Base-by-base conservation (phyloP, 2,888 invertebrate species). In the Cheilosia grossa region DNA sequence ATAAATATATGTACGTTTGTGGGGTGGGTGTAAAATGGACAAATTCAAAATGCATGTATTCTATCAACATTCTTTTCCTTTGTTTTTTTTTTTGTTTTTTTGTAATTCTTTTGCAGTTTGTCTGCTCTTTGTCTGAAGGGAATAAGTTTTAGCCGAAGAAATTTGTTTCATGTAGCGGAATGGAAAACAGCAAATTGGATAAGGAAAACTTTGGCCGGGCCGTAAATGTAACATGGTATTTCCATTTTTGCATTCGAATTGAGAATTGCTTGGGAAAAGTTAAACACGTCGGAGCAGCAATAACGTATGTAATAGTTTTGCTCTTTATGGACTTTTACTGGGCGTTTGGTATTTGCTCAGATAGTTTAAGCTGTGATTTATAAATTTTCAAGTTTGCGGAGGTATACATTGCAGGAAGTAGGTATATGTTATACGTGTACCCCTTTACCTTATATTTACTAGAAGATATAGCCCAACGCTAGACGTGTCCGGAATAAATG, bases 1-100 rank as follows among this genome's bases (percentile, higher is more conserved):
- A 9, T 33, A 33, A 3, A 10, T 10, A 7, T 21, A 2, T 9
- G 30, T 30, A 9, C 1, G 33, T 3, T 10, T 33, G 9, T 13
- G 30, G 30, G 30, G 13, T 37, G 37, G 37, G 30, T 37, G 47
- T 44, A 58, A 33, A 63, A 58, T 63, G 73, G 49, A 79, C 67
- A 82, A 83, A 83, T 79, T 79, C 69, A 83, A 83, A 83, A 83
- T 79, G 79, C 79, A 74, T 79, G 82, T 79, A 74, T 79, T 79
- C 73, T 73, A 74, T 83, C 79, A 69, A 61, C 59, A 47, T 51
- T 19, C 30, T 73, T 51, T 63, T 56, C 56, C 40, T 27, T 66
- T 51, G 49, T 15, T 27, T 44, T 53, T 58, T 58, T 15, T 37
- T 30, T 75, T 44, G 42, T 66, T 56, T 53, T 40, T 17, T 59